These are phyloP conservation scores for Prostheceraeus crozeri DNA, from an alignment of 2,888 invertebrate genomes.

Conservation along the genomic window DNA sequence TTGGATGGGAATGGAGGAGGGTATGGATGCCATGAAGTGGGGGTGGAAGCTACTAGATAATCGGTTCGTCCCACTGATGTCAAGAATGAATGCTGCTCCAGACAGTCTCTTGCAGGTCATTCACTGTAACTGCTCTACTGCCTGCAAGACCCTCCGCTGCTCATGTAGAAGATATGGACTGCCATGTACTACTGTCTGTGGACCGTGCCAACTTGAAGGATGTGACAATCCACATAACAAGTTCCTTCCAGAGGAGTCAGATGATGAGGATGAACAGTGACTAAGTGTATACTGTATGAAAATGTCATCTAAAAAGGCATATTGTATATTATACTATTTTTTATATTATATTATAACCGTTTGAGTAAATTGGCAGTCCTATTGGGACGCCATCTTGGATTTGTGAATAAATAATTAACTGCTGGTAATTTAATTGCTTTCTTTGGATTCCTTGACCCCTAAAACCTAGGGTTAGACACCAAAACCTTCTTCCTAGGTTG, in stretches of 20 bases:
- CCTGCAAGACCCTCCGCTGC: constrained; percentile 30
- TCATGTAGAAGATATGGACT: constrained; percentile 34
- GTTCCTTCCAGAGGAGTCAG: constrained; percentile 2
- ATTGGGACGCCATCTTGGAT: too few species aligned
- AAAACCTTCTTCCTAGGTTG: too few species aligned
- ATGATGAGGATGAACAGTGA: constrained; percentile 17
- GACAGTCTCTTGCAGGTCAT: constrained; percentile 32
- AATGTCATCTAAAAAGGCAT: too few species aligned
- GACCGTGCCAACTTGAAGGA: constrained; percentile 30
- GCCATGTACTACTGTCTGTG: constrained; percentile 33
- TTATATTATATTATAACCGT: too few species aligned
- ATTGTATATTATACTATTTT: too few species aligned
- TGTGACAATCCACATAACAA: constrained; percentile 34
- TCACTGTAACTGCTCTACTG: constrained; percentile 36
- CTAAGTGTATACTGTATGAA: too few species aligned
- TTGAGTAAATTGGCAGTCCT: too few species aligned
- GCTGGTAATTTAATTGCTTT: too few species aligned
- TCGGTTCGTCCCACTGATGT: constrained; percentile 32
- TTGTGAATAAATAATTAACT: too few species aligned
- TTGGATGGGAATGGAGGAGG: constrained; percentile 26
- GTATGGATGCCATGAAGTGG: constrained; percentile 30
- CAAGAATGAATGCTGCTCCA: constrained; percentile 11
- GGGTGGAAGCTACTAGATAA: constrained; percentile 31
- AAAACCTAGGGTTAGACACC: too few species aligned
- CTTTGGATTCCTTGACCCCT: too few species aligned